Base-by-base conservation (phyloP, 2,113 vertebrate species). In the Phoenicopterus ruber region DNA sequence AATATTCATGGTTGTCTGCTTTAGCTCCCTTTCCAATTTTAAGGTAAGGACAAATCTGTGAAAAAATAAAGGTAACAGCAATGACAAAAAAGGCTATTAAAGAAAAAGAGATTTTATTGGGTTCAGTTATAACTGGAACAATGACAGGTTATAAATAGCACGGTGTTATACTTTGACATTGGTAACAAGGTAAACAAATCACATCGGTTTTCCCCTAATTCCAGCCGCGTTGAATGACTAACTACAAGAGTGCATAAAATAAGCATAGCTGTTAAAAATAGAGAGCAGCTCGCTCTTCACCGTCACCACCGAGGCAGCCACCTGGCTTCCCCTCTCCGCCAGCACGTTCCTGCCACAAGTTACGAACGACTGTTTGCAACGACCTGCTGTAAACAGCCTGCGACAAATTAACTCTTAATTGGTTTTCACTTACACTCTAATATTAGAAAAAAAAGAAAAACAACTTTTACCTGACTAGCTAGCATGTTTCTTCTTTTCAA, bases 391-490 rank as follows among this genome's bases (percentile, higher is more conserved):
- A 94, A 94, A 81, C 61, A 89, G 32, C 16, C 19, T 46, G 47
- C 34, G 34, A 94, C 29, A 96, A 84, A 91, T 69, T 82, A 92
- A 79, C n/a, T 82, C 62, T 87, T 72, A 79, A 82, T 31, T 61
- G 11, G 9, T 84, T 94, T 79, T 72, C 25, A 65, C 17, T 86
- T 91, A 16, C 47, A 83, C 3, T 72, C 11, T 82, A 82, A 38
- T 57, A 76, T 38, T 63, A 82, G 24, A n/a, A 84, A 86, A 79
- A 79, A 71, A n/a, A 67, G 9, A 72, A 57, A 40, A 47, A 55
- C 10, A 61, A 5, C 10, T 90, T 93, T 97, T 95, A 97, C 93
- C 90, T 95, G 72, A 89, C 95, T 91, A 94, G 14, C 86, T 96
- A 96, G 14, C 15, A 52, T 36, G 36, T 21, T 67, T 69, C 78